Evolutionary conservation across 2,797 vertebrate genomes (phyloP).

Genomic region (Denticeps clupeoides): DNA sequence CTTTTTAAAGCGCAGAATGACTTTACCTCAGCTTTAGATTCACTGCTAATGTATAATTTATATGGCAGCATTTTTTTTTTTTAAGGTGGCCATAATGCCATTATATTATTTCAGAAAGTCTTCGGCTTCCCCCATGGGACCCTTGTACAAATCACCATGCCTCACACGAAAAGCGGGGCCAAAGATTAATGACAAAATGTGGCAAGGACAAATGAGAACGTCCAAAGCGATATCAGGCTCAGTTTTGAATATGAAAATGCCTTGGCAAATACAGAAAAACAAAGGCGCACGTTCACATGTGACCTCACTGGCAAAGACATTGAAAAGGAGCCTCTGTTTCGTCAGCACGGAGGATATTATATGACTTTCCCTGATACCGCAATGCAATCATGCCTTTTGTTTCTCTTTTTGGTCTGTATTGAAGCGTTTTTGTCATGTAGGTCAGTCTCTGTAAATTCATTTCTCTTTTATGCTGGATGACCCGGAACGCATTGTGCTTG

Average conservation of each 20-base stretch:
- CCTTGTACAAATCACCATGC: conserved; percentile 53
- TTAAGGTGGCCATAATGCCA: conserved; percentile 50
- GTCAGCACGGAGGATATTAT: too few relatives aligned
- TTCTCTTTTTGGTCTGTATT: conserved; percentile 13
- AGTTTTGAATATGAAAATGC: conserved; percentile 47
- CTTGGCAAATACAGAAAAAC: conserved; percentile 49
- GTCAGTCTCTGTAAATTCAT: too few relatives aligned
- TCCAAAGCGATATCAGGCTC: conserved; percentile 31
- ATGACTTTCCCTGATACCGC: too few relatives aligned
- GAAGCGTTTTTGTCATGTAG: too few relatives aligned
- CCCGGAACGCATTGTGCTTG: too few relatives aligned
- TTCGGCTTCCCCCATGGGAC: conserved; percentile 47
- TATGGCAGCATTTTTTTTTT: conserved; percentile 62
- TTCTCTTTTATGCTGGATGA: too few relatives aligned
- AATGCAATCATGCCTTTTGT: conserved; percentile 13
- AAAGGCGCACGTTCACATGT: conserved; percentile 34
- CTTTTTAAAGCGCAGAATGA: conserved; percentile 27
- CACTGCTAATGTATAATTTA: conserved; percentile 60
- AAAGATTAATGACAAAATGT: conserved; percentile 74
- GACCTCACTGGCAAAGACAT: conserved; percentile 24
- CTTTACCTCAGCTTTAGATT: conserved; percentile 39
- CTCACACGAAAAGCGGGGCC: conserved; percentile 46
- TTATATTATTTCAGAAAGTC: conserved; percentile 61
- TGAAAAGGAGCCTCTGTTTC: too few relatives aligned
- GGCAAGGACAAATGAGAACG: conserved; percentile 68